phyloP scores from a whole-genome alignment of 2,797 vertebrate genomes.

The Ctenopoma multispine region DNA sequence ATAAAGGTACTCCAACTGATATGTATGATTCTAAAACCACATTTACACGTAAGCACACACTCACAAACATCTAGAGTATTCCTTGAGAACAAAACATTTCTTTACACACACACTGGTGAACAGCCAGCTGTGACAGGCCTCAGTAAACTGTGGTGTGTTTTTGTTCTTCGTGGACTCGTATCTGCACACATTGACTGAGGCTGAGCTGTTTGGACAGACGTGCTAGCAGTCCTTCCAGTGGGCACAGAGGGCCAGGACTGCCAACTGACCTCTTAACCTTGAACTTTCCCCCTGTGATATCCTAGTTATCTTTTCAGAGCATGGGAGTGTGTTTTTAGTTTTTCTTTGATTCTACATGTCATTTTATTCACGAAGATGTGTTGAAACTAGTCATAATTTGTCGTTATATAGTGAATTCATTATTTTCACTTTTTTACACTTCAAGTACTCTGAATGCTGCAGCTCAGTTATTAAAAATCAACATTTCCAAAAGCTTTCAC shows the following conservation, averaged over 20 bases:
- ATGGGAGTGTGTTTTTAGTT: too few species aligned
- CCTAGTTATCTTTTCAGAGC: neutral
- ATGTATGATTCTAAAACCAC: too few species aligned
- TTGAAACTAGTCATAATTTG: neutral
- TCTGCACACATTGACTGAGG: conserved; percentile 30
- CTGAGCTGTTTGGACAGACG: conserved; percentile 67
- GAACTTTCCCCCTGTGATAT: conserved; percentile 26
- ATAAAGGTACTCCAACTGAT: neutral
- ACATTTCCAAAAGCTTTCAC: neutral
- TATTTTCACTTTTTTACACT: neutral
- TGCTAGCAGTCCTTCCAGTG: conserved; percentile 22
- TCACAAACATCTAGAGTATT: conserved; percentile 35
- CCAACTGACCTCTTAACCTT: conserved; percentile 51
- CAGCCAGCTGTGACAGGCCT: conserved; percentile 12
- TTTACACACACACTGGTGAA: conserved; percentile 14
- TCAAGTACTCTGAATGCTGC: too few species aligned
- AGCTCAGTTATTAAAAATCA: neutral
- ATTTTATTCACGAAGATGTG: too few species aligned
- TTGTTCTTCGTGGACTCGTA: conserved; percentile 40
- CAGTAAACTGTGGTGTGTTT: conserved; percentile 34
- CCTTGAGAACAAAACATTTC: conserved; percentile 8
- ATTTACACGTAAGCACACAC: conserved; percentile 21
- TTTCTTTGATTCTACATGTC: too few species aligned
- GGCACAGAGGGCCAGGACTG: conserved; percentile 4
- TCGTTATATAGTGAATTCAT: neutral